A percentile compares a stretch with the other conserved stretches of the same genome.
These are phyloP conservation scores for Odontocolon sp. DNA, from an alignment of 2,888 invertebrate species.

Conservation along the genomic window DNA sequence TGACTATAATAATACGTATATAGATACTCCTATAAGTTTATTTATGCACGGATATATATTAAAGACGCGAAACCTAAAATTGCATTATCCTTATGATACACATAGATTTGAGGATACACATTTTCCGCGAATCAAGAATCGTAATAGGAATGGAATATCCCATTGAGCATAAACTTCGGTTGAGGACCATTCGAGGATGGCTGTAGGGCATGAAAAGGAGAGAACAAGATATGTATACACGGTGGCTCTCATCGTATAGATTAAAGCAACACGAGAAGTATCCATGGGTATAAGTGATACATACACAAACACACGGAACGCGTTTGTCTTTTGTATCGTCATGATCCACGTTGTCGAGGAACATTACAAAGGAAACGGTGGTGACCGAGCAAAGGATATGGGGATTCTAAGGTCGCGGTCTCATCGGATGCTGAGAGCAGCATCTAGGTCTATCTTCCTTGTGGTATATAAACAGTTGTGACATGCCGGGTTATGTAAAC, in stretches of 20 bases:
- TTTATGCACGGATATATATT: too few relatives aligned
- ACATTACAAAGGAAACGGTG: constrained; percentile 29
- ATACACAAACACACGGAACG: constrained; percentile 41
- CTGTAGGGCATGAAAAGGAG: constrained; percentile 47
- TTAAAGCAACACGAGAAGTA: constrained; percentile 46
- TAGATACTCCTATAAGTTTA: too few relatives aligned
- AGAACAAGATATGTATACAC: too few relatives aligned
- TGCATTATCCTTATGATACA: too few relatives aligned
- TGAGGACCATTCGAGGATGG: constrained; percentile 69
- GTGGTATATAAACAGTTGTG: constrained; percentile 75
- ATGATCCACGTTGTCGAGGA: constrained; percentile 18
- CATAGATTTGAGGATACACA: too few relatives aligned
- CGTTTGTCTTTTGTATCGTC: constrained; percentile 38
- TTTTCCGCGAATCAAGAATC: too few relatives aligned
- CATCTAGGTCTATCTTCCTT: constrained; percentile 63
- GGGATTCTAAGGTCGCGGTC: constrained; percentile 56
- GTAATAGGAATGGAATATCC: too few relatives aligned
- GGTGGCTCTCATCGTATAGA: constrained; percentile 46
- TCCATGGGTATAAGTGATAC: constrained; percentile 40
- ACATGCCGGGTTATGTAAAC: constrained; percentile 77
- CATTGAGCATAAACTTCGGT: too few relatives aligned
- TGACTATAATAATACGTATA: too few relatives aligned
- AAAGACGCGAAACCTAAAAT: too few relatives aligned
- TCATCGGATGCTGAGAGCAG: constrained; percentile 57
- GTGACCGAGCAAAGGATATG: constrained; percentile 55